These are phyloP conservation scores for Enteromius fasciolatus DNA, from an alignment of 2,797 vertebrate species.

Conservation along the genomic window DNA sequence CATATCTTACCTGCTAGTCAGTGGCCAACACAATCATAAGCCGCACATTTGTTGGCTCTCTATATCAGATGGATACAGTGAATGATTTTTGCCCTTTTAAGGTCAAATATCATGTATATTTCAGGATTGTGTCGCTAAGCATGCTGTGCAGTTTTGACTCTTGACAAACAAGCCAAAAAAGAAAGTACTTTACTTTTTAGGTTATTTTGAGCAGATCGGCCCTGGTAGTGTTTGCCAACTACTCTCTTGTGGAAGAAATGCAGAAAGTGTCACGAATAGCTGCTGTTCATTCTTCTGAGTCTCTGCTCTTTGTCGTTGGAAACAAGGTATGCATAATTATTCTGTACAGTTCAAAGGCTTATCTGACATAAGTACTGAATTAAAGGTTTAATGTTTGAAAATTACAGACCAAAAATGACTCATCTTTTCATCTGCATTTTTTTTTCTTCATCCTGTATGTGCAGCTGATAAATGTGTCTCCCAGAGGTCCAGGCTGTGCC, in stretches of 20 bases:
- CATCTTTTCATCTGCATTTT: not conserved
- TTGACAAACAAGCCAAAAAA: not conserved
- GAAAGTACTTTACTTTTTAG: slow-evolving; percentile 65
- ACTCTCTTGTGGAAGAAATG: slow-evolving; percentile 78
- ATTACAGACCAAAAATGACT: not conserved
- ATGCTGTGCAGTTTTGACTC: not conserved
- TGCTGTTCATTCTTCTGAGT: slow-evolving; percentile 71
- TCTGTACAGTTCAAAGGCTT: slow-evolving; percentile 1
- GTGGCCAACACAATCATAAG: not conserved
- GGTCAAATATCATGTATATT: not conserved
- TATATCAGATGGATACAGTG: not conserved
- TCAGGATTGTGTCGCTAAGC: not conserved
- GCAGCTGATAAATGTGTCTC: slow-evolving; percentile 85
- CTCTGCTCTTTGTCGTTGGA: slow-evolving; percentile 84
- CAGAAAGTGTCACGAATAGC: slow-evolving; percentile 76
- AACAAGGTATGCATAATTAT: slow-evolving; percentile 80
- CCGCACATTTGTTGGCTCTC: not conserved
- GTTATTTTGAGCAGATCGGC: slow-evolving; percentile 82
- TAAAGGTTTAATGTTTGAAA: slow-evolving; percentile 3
- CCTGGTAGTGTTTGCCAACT: slow-evolving; percentile 86
- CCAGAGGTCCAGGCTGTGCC: slow-evolving; percentile 88
- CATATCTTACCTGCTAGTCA: not conserved
- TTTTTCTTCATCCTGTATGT: slow-evolving; percentile 27
- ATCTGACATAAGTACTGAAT: not conserved
- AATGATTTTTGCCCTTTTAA: slow-evolving; percentile 5